Evolutionary conservation across 1,140 invertebrate genomes (phyloP).

Genomic region (Apis mellifera): DNA sequence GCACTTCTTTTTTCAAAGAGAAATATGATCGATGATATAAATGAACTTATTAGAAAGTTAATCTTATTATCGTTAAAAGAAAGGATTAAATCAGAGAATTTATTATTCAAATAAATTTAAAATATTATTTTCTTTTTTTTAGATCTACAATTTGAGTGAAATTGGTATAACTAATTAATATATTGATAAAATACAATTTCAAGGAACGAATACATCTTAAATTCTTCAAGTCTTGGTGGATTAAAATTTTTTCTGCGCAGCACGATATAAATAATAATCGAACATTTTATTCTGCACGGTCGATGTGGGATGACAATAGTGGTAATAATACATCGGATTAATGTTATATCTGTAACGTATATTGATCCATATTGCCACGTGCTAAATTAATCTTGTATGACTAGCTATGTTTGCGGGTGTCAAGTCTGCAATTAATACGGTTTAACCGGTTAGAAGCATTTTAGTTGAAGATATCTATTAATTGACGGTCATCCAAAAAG

Average conservation of each 20-base stretch:
- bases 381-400: constrained; percentile 6
- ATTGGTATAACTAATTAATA: no score
- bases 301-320: background rate
- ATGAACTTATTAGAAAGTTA: no score
- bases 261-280: background rate
- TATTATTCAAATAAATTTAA: no score
- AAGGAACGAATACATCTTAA: no score
- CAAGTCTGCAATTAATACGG: background rate
- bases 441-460: background rate
- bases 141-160: no score
- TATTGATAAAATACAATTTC: no score
- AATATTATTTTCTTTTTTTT: no score
- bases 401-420: background rate
- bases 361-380: background rate
- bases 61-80: no score
- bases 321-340: background rate
- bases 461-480: no score
- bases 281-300: background rate
- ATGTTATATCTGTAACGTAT: background rate
- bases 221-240: background rate
- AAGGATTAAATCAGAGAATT: no score
- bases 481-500: background rate
- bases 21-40: no score
- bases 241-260: background rate
- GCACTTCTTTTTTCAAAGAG: no score